Evolutionary conservation across 2,113 vertebrate genomes (phyloP).

Genomic region (Zapornia atra): DNA sequence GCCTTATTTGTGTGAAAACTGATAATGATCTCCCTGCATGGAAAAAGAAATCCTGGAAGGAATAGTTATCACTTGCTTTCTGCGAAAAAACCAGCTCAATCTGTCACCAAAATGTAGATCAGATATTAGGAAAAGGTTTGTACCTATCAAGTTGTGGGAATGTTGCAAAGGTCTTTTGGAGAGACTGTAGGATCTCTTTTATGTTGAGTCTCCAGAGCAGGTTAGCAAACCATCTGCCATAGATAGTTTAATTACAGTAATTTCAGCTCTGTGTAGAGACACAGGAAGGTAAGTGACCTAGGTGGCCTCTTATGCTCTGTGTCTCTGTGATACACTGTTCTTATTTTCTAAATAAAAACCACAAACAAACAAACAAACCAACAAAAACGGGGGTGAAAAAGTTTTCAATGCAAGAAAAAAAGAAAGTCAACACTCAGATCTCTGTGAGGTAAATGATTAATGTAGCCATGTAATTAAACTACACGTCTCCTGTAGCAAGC

Average conservation of each 20-base stretch:
- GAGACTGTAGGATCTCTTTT: background rate
- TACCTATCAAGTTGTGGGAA: background rate
- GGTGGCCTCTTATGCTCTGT: background rate
- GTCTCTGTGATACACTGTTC: background rate
- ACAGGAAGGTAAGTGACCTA: background rate
- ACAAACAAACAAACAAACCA: too few relatives aligned
- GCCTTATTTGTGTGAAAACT: background rate
- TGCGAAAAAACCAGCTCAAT: rapidly evolving
- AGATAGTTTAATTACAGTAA: background rate
- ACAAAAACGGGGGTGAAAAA: background rate
- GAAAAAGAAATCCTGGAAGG: background rate
- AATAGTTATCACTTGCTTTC: background rate
- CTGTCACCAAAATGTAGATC: background rate
- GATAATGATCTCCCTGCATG: background rate
- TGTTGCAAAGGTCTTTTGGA: background rate
- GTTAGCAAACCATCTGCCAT: background rate
- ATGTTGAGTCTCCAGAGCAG: background rate
- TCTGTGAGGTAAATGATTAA: background rate
- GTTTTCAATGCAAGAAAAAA: background rate
- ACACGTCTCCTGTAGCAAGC: background rate
- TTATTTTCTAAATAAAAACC: background rate
- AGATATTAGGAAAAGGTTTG: background rate
- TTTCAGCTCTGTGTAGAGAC: background rate
- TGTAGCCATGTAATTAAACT: background rate
- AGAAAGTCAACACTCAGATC: background rate